A percentile compares a stretch with the other conserved stretches of the same genome.
Conservation (phyloP, 2,888 invertebrate genomes). For the Bimastos eiseni region DNA sequence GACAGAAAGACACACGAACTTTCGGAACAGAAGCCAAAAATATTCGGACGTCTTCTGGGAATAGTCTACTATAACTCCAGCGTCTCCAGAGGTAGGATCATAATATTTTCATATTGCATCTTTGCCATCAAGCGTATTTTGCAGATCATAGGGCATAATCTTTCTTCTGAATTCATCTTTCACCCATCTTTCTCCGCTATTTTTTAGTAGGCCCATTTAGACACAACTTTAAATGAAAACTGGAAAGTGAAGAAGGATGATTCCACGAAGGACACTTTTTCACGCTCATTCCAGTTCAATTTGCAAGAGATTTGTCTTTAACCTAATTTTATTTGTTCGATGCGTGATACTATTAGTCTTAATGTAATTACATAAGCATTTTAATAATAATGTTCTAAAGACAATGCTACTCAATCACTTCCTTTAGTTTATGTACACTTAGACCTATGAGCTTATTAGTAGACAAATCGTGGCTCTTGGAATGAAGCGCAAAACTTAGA, state of each 20-base stretch:
- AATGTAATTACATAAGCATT: neutral
- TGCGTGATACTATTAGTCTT: neutral
- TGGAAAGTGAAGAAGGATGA: neutral
- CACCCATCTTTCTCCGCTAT: neutral
- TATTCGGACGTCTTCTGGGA: neutral
- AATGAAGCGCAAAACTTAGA: neutral
- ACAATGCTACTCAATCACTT: neutral
- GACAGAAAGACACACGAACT: neutral
- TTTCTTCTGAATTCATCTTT: too few relatives aligned
- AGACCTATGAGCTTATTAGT: too few relatives aligned
- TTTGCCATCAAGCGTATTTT: neutral
- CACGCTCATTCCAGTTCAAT: neutral
- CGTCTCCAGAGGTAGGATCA: neutral
- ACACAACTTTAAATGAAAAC: neutral
- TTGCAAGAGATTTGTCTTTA: neutral
- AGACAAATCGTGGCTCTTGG: too few relatives aligned
- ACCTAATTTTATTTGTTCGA: neutral
- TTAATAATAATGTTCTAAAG: neutral
- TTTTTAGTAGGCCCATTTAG: neutral
- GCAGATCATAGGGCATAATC: too few relatives aligned
- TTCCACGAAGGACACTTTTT: neutral
- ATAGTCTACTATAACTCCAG: conserved; percentile 1
- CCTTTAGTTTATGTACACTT: neutral
- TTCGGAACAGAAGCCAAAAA: conserved; percentile 8
- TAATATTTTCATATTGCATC: neutral